phyloP scores from a whole-genome alignment of 1,140 invertebrate genomes.

The Heliconius himera region DNA sequence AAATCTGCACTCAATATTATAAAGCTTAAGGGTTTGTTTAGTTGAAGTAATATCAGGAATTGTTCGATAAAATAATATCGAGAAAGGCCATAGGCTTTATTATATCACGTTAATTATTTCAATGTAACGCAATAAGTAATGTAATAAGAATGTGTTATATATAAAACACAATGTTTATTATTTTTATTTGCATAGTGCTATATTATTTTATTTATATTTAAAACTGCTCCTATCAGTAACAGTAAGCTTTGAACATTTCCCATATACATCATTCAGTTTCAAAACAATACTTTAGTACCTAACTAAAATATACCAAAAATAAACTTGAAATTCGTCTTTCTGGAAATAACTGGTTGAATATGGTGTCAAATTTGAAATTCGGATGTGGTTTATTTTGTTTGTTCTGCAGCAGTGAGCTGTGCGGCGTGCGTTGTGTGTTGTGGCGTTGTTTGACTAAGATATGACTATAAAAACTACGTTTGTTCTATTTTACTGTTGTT shows the following conservation, averaged over 20 bases:
- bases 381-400: constrained; percentile 32
- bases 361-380: constrained; percentile 38
- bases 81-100: no score
- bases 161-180: no score
- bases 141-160: no score
- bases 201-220: no score
- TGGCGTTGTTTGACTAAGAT: background rate
- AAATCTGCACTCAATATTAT: no score
- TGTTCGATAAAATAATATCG: no score
- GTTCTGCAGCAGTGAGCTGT: constrained; percentile 29
- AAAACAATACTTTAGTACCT: background rate
- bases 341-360: constrained; percentile 35
- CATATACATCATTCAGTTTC: background rate
- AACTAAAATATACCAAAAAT: background rate
- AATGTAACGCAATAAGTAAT: no score
- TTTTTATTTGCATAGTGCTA: no score
- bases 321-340: constrained; percentile 36
- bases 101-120: no score
- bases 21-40: no score
- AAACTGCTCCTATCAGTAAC: background rate
- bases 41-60: no score
- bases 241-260: background rate
- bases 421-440: constrained; percentile 17
- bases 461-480: background rate
- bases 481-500: background rate